Conservation (phyloP, 1,140 invertebrate genomes). For the Drosophila pandora region DNA sequence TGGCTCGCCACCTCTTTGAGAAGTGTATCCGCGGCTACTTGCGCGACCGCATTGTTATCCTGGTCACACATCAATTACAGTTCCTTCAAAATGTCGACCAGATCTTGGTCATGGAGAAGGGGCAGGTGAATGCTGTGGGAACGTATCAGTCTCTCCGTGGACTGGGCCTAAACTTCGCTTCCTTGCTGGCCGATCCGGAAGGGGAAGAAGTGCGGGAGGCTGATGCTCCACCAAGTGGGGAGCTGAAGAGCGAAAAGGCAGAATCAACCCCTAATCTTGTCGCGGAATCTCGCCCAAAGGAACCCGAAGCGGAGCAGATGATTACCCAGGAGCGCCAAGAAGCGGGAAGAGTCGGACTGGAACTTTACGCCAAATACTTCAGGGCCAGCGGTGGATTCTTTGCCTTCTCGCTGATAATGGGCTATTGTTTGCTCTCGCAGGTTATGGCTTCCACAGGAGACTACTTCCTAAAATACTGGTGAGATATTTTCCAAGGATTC, state of each 20-base stretch:
- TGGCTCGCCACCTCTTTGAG: constrained; percentile 88
- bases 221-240: constrained; percentile 23
- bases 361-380: constrained; percentile 87
- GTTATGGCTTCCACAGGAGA: constrained; percentile 87
- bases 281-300: constrained; percentile 85
- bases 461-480: constrained; percentile 88
- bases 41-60: constrained; percentile 88
- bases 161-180: constrained; percentile 87
- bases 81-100: constrained; percentile 91
- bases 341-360: constrained; percentile 85
- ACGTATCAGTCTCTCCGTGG: constrained; percentile 87
- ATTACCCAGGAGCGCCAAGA: constrained; percentile 85
- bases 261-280: constrained; percentile 83
- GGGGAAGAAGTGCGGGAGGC: constrained; percentile 84
- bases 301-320: constrained; percentile 62
- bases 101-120: constrained; percentile 87
- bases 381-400: constrained; percentile 86
- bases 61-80: constrained; percentile 94
- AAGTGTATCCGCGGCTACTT: constrained; percentile 89
- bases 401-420: constrained; percentile 84
- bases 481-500: not conserved
- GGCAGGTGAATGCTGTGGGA: constrained; percentile 86
- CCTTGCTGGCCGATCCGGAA: constrained; percentile 85
- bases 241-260: constrained; percentile 82
- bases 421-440: constrained; percentile 85